Percentiles rank a stretch among this genome's conserved stretches.
phyloP scores from a whole-genome alignment of 2,797 vertebrate genomes.

The Apodemus agrarius region DNA sequence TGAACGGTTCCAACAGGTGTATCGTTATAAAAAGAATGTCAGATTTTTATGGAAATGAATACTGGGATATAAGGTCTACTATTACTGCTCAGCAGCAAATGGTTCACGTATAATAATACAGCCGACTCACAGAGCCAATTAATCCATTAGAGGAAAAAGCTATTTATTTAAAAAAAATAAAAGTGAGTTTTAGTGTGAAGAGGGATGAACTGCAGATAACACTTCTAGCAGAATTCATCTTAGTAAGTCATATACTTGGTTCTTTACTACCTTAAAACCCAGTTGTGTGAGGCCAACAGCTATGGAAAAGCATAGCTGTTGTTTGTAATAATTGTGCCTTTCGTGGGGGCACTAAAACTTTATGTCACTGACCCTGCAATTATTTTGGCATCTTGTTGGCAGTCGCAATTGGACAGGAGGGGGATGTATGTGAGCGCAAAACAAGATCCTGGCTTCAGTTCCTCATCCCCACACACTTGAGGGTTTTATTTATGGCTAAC shows the following conservation, averaged over 20 bases:
- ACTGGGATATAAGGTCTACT: constrained; percentile 68
- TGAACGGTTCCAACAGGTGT: constrained; percentile 77
- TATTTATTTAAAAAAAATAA: constrained; percentile 83
- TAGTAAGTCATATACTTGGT: constrained; percentile 76
- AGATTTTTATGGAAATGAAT: constrained; percentile 77
- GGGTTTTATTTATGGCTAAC: constrained; percentile 93
- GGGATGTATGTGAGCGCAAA: constrained; percentile 79
- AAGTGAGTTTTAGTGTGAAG: constrained; percentile 78
- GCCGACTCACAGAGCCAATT: constrained; percentile 85
- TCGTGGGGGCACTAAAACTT: constrained; percentile 80
- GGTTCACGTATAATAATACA: constrained; percentile 80
- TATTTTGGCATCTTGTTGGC: constrained; percentile 88
- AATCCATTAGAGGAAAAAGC: constrained; percentile 86
- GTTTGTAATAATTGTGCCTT: constrained; percentile 86
- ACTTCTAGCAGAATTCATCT: constrained; percentile 83
- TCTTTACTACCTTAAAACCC: constrained; percentile 83
- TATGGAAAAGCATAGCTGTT: constrained; percentile 81
- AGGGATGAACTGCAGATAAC: constrained; percentile 84
- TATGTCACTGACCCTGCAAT: constrained; percentile 84
- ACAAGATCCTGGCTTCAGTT: constrained; percentile 89
- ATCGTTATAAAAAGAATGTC: constrained; percentile 84
- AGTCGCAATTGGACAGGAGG: constrained; percentile 82
- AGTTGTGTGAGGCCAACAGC: constrained; percentile 80
- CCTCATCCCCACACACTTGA: constrained; percentile 88
- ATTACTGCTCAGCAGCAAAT: constrained; percentile 80